Evolutionary conservation across 2,113 vertebrate species (phyloP).

Genomic region (Cnemophilus loriae): DNA sequence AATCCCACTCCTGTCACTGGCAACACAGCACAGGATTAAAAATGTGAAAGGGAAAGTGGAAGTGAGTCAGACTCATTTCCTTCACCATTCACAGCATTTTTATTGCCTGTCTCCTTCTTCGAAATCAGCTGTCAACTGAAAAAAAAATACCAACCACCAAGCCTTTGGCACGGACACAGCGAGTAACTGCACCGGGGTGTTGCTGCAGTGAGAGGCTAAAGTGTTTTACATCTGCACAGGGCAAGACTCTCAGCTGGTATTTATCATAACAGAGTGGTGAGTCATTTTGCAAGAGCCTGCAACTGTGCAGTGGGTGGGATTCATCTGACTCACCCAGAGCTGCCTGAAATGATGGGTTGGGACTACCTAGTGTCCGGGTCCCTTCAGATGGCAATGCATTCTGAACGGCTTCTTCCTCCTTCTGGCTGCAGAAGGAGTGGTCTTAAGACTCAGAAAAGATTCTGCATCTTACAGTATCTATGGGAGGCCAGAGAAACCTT

Average conservation of each 20-base stretch:
- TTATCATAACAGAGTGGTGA: neutral
- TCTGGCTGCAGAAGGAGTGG: neutral
- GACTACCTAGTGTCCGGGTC: neutral
- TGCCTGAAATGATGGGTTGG: neutral
- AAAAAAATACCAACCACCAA: neutral
- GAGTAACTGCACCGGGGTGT: neutral
- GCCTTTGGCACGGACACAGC: neutral
- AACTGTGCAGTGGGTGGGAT: neutral
- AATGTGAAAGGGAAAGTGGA: constrained; percentile 40
- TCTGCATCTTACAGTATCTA: neutral
- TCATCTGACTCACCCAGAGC: neutral
- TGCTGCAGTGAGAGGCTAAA: neutral
- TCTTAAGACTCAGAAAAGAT: neutral
- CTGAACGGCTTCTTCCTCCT: neutral
- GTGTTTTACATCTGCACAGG: neutral
- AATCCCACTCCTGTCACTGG: constrained; percentile 8
- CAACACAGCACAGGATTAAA: constrained; percentile 31
- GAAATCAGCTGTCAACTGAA: constrained; percentile 9
- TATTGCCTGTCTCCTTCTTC: constrained; percentile 11
- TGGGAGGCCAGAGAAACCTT: neutral
- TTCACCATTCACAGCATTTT: constrained; percentile 29
- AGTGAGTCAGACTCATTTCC: constrained; percentile 53
- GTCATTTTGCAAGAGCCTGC: neutral
- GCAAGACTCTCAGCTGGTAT: neutral
- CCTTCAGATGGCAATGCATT: neutral